Base-by-base conservation (phyloP, 2,888 invertebrate species). In the Epirrhoe tristata region DNA sequence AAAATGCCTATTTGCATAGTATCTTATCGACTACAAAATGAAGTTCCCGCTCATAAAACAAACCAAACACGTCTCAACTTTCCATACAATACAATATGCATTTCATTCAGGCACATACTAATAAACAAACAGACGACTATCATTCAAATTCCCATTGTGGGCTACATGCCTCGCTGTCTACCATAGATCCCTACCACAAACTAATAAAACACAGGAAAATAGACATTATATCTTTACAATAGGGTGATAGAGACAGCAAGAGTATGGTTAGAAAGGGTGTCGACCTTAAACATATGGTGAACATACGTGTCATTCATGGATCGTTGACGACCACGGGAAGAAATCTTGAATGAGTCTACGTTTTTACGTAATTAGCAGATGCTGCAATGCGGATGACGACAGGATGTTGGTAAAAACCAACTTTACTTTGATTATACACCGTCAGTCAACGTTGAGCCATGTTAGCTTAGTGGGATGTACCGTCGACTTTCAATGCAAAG, bases 131-230 rank as follows among this genome's bases (percentile, higher is more conserved):
- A 67, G 69, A 69, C 72, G 56, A 60, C 73, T 72, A 71, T 76
- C 74, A 81, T 82, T 82, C 77, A 79, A 81, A 83, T 83, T 81
- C 74, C 66, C 75, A 81, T 77, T 81, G 80, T 74, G 63, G 69
- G 64, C 57, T 67, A 50, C 75, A 75, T 77, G 74, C 78, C 79
- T 75, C 56, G 57, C 62, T 71, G 75, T 74, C 78, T 73, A 56
- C 76, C 72, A 60, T 53, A 63, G 68, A 58, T 68, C 51, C 54
- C 17, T 7, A 58, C 58, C 51, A 52, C 16, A 43, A 24, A 58
- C 56, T 31, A 58, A 51, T 5, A 39, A n/a, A 55, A 8, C 8
- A 6, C 52, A 12, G 32, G 7, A 72, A 61, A 65, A 24, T 60
- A 31, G 34, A 50, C 65, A 56, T 52, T 72, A 55, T 16, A n/a